Base-by-base conservation (phyloP, 2,113 vertebrate genomes). In the Neopipo cinnamomea region DNA sequence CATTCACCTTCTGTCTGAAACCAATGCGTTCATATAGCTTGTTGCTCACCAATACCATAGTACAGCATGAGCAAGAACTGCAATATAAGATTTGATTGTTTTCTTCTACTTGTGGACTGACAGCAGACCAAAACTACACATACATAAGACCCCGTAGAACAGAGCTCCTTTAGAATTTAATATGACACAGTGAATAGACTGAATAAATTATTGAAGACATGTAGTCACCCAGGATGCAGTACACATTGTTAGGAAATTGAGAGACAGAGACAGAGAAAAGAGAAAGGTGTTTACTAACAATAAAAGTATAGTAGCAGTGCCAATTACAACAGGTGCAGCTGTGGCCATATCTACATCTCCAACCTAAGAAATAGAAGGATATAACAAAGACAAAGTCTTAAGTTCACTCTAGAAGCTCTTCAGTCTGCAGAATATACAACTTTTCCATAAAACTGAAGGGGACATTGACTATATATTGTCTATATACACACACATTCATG, bases 81-180 rank as follows among this genome's bases (percentile, higher is more conserved):
- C 59, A 74, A 27, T 31, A 25, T 77, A 59, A 56, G 24, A 85
- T 66, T 52, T 50, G 41, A 39, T 74, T 59, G 16, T 78, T 92
- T 62, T 72, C 39, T 82, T 89, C 47, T 79, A 49, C 41, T 72
- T 74, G 22, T 53, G 53, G 58, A 30, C 50, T 68, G 74, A 83
- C 46, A 82, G 53, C 49, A 67, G 85, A 65, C 35, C 33, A 37
- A 78, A 89, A 63, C 58, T 62, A 62, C 11, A 56, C n/a, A 9
- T 37, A 68, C 17, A 62, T 53, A 87, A 85, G 92, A 21, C 2
- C 23, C 42, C 44, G 85, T 82, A 76, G 25, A 88, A 65, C 41
- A 81, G 33, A 61, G 12, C 30, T 62, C 41, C 20, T 91, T 96
- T 94, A 91, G 91, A 94, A 72, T 95, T 96, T 97, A 62, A 88